Conservation (phyloP, 1,140 invertebrate genomes). For the Arion vulgaris region DNA sequence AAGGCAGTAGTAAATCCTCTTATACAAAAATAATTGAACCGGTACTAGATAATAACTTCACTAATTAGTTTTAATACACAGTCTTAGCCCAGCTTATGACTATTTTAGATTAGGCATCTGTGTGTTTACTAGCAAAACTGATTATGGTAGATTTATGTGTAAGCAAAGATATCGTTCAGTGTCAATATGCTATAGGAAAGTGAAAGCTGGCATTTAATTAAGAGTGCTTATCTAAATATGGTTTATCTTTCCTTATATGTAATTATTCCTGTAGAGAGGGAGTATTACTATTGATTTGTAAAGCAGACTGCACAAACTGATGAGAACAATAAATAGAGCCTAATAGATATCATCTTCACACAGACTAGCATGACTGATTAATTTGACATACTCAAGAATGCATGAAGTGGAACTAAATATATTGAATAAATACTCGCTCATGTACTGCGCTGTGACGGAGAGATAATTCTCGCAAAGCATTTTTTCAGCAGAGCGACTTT, state of each 20-base stretch:
- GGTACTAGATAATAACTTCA: neutral
- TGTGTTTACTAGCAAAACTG: too few relatives aligned
- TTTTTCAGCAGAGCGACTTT: too few relatives aligned
- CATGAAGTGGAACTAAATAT: constrained; percentile 4
- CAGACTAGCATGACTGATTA: neutral
- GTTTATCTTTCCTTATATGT: neutral
- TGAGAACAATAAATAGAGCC: too few relatives aligned
- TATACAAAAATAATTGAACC: constrained; percentile 5
- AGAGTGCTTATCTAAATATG: neutral
- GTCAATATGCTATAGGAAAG: too few relatives aligned
- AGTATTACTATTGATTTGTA: too few relatives aligned
- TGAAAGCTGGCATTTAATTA: neutral
- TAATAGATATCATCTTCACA: neutral
- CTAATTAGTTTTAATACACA: neutral
- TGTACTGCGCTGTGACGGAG: too few relatives aligned
- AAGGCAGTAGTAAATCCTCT: neutral
- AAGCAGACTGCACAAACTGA: too few relatives aligned
- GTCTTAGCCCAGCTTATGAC: neutral
- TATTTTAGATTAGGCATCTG: neutral
- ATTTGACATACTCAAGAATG: constrained; percentile 6
- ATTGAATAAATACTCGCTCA: too few relatives aligned
- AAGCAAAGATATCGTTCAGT: too few relatives aligned
- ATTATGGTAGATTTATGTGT: too few relatives aligned
- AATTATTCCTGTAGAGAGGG: too few relatives aligned
- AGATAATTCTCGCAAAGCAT: too few relatives aligned